Percentiles rank a stretch among this genome's conserved stretches.
Evolutionary conservation across 1,140 invertebrate species (phyloP).

Genomic region (Temnothorax longispinosus): DNA sequence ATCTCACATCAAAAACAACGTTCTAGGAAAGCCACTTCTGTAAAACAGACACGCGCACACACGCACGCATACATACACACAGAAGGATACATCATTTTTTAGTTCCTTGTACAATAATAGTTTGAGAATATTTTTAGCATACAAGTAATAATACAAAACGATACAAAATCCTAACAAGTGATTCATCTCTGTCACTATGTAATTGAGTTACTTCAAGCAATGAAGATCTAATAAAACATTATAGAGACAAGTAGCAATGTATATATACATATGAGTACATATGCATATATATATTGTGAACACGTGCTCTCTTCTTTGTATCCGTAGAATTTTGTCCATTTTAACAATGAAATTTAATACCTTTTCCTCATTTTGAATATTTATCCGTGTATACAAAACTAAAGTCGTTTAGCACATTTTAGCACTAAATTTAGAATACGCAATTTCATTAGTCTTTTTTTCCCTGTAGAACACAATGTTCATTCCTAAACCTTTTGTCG

Average conservation of each 20-base stretch:
- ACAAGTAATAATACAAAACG: constrained; percentile 79
- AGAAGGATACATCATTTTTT: constrained; percentile 72
- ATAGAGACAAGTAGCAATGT: constrained; percentile 69
- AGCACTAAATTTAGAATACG: constrained; percentile 83
- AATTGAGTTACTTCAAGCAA: constrained; percentile 67
- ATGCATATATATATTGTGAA: constrained; percentile 49
- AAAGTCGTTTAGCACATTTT: constrained; percentile 82
- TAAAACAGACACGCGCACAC: constrained; percentile 43
- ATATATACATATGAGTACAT: constrained; percentile 68
- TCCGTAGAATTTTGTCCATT: constrained; percentile 74
- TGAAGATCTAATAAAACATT: constrained; percentile 71
- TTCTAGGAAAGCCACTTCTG: constrained; percentile 29
- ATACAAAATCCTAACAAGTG: constrained; percentile 75
- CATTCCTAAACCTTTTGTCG: constrained; percentile 80
- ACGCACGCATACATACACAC: constrained; percentile 48
- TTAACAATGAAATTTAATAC: constrained; percentile 81
- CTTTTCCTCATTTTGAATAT: constrained; percentile 76
- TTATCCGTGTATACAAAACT: constrained; percentile 82
- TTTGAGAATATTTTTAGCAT: constrained; percentile 73
- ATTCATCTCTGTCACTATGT: constrained; percentile 65
- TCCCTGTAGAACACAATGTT: constrained; percentile 84
- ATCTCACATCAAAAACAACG: constrained; percentile 47
- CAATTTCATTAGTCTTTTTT: constrained; percentile 79
- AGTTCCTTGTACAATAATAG: constrained; percentile 67
- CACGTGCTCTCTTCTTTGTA: constrained; percentile 53